Evolutionary conservation across 2,797 vertebrate species (phyloP), one percentile per base, ranked within the genome.

Genomic region (Gymnothorax javanicus): DNA sequence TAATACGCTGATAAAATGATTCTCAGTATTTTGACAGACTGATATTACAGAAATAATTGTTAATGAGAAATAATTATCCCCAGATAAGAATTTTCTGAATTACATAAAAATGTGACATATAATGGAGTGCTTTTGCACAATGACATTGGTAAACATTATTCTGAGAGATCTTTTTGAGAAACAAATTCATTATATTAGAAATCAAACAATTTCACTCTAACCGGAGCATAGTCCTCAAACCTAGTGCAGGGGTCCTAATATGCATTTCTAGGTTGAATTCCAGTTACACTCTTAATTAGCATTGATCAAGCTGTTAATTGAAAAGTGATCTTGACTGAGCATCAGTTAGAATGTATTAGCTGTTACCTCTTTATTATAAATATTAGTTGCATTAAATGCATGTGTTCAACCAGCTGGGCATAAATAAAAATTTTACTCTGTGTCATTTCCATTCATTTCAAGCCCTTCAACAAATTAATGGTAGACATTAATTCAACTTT

Each of bases 401-500:
- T n/a, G 23, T 79, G 77, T 56, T 81, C 77, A 20, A 54, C 5
- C 52, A 56, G 77, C 33, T 17, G 73, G 15, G 20, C 13, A 77
- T 50, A 50, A 77, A 50, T 81, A 54, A 56, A 54, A 23, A 20
- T 56, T 43, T n/a, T 81, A 54, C 77, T 81, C 50, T 79, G 52
- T 52, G 13, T 54, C 20, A 13, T 54, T 56, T 81, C 17, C 20
- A 81, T 81, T 81, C 13, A 81, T 81, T 56, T 81, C 20, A 23
- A 17, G 17, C 77, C 50, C 5, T 23, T 81, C 50, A 81, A 81
- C 52, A 81, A 81, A 81, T 77, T 77, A 77, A 77, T 81, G 20
- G 20, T n/a, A 11, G 50, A 56, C 50, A 9, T 15, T n/a, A 12
- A 60, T 60, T 60, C 83, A 84, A 33, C 60, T 59, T 84, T 60